These are phyloP conservation scores for Spea bombifrons DNA, from an alignment of 2,113 vertebrate species.

Conservation along the genomic window DNA sequence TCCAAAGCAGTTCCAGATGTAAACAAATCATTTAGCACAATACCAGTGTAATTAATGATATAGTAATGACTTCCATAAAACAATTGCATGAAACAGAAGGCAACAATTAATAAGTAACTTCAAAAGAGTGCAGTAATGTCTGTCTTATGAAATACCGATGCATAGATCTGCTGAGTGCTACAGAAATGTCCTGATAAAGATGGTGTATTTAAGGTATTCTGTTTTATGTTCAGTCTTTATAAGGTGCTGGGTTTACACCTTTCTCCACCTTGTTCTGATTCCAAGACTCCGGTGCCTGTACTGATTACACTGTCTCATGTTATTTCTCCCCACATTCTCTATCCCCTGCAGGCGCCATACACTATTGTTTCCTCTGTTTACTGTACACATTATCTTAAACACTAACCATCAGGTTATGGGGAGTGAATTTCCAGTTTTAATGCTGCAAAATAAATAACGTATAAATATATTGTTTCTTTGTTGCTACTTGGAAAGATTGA, in stretches of 20 bases:
- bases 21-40: neutral
- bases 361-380: slow-evolving; percentile 27
- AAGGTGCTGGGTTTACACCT: slow-evolving; percentile 16
- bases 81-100: slow-evolving; percentile 24
- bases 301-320: slow-evolving; percentile 12
- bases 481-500: no score
- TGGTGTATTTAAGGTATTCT: slow-evolving; percentile 15
- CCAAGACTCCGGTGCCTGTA: slow-evolving; percentile 17
- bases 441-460: no score
- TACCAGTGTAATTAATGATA: slow-evolving; percentile 7
- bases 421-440: no score
- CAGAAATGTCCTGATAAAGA: slow-evolving; percentile 9
- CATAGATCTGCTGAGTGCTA: slow-evolving; percentile 20
- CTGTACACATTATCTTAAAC: neutral
- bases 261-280: slow-evolving; percentile 26
- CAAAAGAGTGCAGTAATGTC: slow-evolving; percentile 23
- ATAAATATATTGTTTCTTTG: no score
- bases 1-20: neutral
- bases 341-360: slow-evolving; percentile 13
- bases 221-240: slow-evolving; percentile 30
- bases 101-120: slow-evolving; percentile 19
- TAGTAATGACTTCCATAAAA: slow-evolving; percentile 16
- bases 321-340: slow-evolving; percentile 17
- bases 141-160: neutral
- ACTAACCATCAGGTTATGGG: neutral